A percentile compares a stretch with the other conserved stretches of the same genome.
Conservation (phyloP, 2,797 vertebrate species). For the Acanthurus lineatus region DNA sequence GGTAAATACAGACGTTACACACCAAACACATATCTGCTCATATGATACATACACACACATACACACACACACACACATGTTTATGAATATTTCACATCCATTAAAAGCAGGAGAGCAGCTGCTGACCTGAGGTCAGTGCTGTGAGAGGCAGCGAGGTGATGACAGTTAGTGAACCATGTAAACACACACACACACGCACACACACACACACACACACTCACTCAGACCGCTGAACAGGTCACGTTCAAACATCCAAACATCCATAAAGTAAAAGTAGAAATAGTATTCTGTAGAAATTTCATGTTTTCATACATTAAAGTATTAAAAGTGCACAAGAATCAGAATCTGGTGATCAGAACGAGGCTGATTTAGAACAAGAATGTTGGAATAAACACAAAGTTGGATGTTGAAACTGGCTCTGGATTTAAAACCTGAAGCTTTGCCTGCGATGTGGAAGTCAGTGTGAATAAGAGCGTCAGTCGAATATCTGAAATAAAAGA, state of each 20-base stretch:
- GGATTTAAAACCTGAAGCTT: constrained; percentile 23
- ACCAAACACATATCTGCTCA: neutral
- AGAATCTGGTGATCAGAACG: too few species aligned
- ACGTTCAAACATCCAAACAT: neutral
- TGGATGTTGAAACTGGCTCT: constrained; percentile 20
- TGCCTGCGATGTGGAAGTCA: constrained; percentile 33
- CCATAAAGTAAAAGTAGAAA: too few species aligned
- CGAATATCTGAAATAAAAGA: constrained; percentile 33
- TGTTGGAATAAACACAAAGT: constrained; percentile 14
- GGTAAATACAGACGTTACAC: neutral
- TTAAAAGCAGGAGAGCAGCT: constrained; percentile 64
- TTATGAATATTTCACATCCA: constrained; percentile 71
- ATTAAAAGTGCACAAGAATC: too few species aligned
- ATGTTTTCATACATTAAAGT: too few species aligned
- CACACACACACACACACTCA: neutral
- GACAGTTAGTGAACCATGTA: constrained; percentile 17
- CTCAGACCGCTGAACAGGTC: neutral
- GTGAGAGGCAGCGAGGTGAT: constrained; percentile 17
- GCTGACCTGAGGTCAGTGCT: constrained; percentile 40
- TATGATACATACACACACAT: neutral
- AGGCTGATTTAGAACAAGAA: constrained; percentile 32
- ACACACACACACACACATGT: constrained; percentile 6
- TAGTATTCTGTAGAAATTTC: too few species aligned
- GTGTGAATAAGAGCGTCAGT: constrained; percentile 47
- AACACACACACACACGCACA: constrained; percentile 22